Evolutionary conservation across 2,888 invertebrate species (phyloP), one percentile per base, ranked within the genome.

Genomic region (Drosophila putrida): DNA sequence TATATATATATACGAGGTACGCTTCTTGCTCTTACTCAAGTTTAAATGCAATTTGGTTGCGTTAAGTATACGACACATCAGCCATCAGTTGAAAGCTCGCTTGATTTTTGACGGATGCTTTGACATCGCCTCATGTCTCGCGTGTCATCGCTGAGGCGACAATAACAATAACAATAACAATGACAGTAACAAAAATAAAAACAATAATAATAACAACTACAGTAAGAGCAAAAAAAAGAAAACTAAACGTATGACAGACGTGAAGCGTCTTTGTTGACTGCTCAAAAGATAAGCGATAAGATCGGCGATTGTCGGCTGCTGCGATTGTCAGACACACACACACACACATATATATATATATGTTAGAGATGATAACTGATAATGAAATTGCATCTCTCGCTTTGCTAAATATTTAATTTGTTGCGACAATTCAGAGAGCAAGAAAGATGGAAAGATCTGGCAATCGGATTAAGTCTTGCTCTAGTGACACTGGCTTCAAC

Each of bases 241-340:
- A 28, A 27, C 27, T 25, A 58, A 64, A 65, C 51, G 36, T 25
- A 8, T 74, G 75, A 74, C 53, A 59, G 67, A 75, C 66, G 44
- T 66, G 43, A 47, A 41, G 27, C 53, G 67, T 53, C n/a, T n/a
- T 59, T 82, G 82, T 80, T 82, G 78, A 72, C 80, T 50, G 57
- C 36, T 15, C 20, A 38, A 41, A 54, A 68, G 79, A 77, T 75
- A 81, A 72, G 76, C 76, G 82, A 82, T 82, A 82, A 82, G 85
- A 85, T 84, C 78, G 38, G 25, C 63, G 58, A n/a, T 11, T 63
- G 67, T 43, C 65, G 78, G 72, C 76, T 81, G 80, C 81, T 76
- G 84, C 64, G 78, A 54, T 75, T 70, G 61, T 9, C 44, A 44
- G n/a, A 44, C 27, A 44, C 13, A 4, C 13, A 46, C 46, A 28